phyloP scores from a whole-genome alignment of 2,113 vertebrate species.

The Sebastes schlegelii region DNA sequence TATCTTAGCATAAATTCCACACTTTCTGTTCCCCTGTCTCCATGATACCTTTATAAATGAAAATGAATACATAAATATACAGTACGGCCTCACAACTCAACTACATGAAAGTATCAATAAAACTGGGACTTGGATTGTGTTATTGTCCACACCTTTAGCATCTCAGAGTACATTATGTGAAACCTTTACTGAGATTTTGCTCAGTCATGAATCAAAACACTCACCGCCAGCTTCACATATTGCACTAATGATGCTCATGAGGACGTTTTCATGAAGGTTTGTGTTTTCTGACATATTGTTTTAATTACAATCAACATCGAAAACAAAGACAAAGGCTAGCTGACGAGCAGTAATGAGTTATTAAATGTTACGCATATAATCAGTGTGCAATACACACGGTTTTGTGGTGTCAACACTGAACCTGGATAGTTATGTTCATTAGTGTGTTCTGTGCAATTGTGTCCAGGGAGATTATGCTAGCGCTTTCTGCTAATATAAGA shows the following conservation, averaged over 20 bases:
- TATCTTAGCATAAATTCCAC: not conserved
- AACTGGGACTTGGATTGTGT: not conserved
- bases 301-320: not conserved
- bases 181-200: not conserved
- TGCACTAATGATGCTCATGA: not conserved
- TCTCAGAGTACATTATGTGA: not conserved
- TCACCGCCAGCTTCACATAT: not conserved
- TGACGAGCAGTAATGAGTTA: slow-evolving; percentile 14
- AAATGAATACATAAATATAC: not conserved
- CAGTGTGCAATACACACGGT: slow-evolving; percentile 28
- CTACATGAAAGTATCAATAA: not conserved
- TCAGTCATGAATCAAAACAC: not conserved
- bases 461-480: slow-evolving; percentile 52
- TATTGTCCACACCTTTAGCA: not conserved
- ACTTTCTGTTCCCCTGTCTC: too few species aligned
- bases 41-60: not conserved
- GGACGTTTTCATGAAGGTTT: not conserved
- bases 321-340: slow-evolving; percentile 4
- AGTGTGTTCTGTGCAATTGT: slow-evolving; percentile 45
- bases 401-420: slow-evolving; percentile 43
- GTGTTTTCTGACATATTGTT: not conserved
- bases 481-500: slow-evolving; percentile 55
- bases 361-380: slow-evolving; percentile 33
- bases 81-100: not conserved
- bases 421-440: slow-evolving; percentile 51